These are phyloP conservation scores for Creontiades dilutus DNA, from an alignment of 2,888 invertebrate genomes.

Conservation along the genomic window DNA sequence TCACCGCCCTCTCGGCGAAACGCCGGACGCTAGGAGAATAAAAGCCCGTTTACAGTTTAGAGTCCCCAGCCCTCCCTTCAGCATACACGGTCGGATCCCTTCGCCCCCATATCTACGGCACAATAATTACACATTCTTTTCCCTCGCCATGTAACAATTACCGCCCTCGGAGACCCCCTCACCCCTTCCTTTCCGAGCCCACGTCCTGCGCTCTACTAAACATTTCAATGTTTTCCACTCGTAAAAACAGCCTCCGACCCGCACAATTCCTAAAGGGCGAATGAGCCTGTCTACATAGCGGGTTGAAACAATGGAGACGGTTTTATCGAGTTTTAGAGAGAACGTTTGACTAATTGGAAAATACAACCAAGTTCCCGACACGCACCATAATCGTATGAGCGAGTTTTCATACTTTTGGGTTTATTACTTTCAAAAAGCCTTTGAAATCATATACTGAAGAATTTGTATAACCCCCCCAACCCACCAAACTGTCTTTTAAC, in stretches of 20 bases:
- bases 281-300: not conserved
- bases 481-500: no score
- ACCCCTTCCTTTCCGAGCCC: no score
- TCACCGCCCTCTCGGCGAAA: not conserved
- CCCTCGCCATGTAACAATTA: constrained; percentile 22
- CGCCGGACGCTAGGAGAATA: not conserved
- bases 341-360: no score
- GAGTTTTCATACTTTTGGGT: no score
- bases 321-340: no score
- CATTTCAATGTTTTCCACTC: constrained; percentile 4
- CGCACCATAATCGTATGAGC: no score
- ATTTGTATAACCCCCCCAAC: no score
- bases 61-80: not conserved
- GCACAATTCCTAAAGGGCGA: not conserved
- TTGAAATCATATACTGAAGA: no score
- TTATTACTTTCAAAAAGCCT: no score
- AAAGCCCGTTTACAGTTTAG: constrained; percentile 14
- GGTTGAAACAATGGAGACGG: not conserved
- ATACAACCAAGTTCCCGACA: no score
- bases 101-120: constrained; percentile 27
- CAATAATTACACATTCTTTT: constrained; percentile 31
- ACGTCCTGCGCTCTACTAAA: not conserved
- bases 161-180: not conserved
- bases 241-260: not conserved
- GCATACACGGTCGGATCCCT: not conserved